phyloP scores from a whole-genome alignment of 2,888 invertebrate genomes.

The Cartodere bifasciata region DNA sequence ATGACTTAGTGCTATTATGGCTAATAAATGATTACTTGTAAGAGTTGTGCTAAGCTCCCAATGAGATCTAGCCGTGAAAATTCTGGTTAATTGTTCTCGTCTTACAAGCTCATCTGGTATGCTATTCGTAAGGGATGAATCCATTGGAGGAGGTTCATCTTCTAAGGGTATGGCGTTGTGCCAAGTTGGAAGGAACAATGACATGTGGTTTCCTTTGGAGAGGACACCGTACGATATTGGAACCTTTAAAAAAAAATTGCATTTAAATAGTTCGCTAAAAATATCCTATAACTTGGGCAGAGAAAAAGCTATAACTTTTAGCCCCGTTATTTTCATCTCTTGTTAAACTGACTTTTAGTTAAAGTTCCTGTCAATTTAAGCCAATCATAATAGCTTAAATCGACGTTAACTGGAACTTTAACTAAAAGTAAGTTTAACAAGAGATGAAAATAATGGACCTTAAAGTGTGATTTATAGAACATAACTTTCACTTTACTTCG shows the following conservation, averaged over 20 bases:
- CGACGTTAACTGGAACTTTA: no score
- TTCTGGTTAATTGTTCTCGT: conserved; percentile 63
- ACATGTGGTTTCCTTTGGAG: conserved; percentile 94
- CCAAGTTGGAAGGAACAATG: conserved; percentile 84
- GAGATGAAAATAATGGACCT: no score
- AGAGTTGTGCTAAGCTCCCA: conserved; percentile 94
- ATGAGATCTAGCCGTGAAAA: conserved; percentile 78
- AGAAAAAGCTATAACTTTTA: no score
- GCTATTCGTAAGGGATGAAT: conserved; percentile 34
- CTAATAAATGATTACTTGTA: conserved; percentile 90
- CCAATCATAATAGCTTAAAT: no score
- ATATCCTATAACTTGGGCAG: no score
- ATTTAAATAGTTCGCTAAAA: not conserved
- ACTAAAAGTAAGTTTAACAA: no score
- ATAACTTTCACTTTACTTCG: no score
- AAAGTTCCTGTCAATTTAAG: no score
- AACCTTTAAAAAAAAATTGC: conserved; percentile 32
- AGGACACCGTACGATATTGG: conserved; percentile 93
- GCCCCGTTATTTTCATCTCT: no score
- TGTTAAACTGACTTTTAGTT: no score
- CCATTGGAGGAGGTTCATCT: conserved; percentile 22
- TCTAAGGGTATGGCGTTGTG: conserved; percentile 31
- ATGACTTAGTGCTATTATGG: conserved; percentile 89
- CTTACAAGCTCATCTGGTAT: conserved; percentile 59
- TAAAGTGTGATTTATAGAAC: no score